Percentiles rank a stretch among this genome's conserved stretches.
phyloP scores from a whole-genome alignment of 2,113 vertebrate genomes.

The Himantopus leucocephalus region DNA sequence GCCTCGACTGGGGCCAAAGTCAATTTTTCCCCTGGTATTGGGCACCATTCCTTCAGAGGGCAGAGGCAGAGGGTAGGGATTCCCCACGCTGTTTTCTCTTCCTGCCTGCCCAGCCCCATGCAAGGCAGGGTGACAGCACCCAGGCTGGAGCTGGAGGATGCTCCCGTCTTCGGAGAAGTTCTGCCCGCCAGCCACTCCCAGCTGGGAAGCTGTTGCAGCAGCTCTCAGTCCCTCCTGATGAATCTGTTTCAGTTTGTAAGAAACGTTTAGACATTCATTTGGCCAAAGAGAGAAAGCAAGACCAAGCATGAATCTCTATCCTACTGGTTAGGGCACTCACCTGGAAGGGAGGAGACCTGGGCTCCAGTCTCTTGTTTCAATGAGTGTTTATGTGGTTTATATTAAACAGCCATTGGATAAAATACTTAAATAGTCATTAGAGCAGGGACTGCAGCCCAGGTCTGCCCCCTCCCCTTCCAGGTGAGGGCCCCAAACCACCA shows the following conservation, averaged over 20 bases:
- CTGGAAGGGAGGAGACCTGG: background rate
- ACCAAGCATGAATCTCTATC: background rate
- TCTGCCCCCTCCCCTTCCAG: background rate
- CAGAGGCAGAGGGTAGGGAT: background rate
- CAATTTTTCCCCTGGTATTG: background rate
- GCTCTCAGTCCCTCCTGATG: background rate
- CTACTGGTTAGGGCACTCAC: background rate
- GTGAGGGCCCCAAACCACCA: conserved; percentile 14
- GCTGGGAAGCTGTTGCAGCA: background rate
- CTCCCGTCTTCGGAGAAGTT: background rate
- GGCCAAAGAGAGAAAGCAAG: conserved; percentile 10
- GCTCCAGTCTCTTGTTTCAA: background rate
- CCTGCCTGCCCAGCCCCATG: fast-evolving
- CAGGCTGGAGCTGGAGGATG: background rate
- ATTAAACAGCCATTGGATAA: conserved; percentile 13
- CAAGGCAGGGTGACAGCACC: background rate
- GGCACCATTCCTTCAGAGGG: background rate
- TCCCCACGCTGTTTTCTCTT: background rate
- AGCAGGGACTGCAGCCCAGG: background rate
- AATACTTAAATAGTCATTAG: background rate
- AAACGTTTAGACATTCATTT: background rate
- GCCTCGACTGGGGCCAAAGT: background rate
- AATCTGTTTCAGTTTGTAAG: background rate
- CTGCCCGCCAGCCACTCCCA: fast-evolving
- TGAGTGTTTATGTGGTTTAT: background rate